Conservation (phyloP, 2,797 vertebrate species). For the Odontamblyopus rebecca region DNA sequence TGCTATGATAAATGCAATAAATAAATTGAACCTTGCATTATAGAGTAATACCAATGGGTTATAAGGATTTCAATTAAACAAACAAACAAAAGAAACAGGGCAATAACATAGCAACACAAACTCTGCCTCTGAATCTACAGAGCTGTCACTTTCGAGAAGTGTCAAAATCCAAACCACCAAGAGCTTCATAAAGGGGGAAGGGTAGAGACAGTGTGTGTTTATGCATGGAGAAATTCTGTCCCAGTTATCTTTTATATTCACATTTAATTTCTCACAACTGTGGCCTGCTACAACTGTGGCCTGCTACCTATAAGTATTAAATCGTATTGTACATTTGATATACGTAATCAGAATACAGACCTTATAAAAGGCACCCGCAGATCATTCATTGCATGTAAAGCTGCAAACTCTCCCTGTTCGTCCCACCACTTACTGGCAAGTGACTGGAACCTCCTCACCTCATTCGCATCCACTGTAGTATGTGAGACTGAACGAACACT, state of each 20-base stretch:
- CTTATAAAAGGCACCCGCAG: constrained; percentile 94
- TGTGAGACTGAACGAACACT: constrained; percentile 57
- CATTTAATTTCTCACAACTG: no score
- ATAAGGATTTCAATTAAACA: no score
- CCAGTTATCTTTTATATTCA: no score
- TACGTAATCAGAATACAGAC: constrained; percentile 66
- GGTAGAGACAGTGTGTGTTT: constrained; percentile 5
- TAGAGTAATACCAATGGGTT: no score
- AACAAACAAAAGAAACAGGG: no score
- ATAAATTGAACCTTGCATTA: no score
- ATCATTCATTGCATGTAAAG: constrained; percentile 94
- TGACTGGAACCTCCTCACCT: constrained; percentile 86
- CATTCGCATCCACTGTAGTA: constrained; percentile 85
- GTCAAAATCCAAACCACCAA: constrained; percentile 40
- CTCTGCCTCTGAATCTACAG: constrained; percentile 49
- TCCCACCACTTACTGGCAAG: constrained; percentile 94
- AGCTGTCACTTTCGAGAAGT: constrained; percentile 54
- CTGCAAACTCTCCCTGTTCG: constrained; percentile 85
- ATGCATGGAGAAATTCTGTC: no score
- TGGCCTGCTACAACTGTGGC: no score
- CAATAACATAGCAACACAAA: constrained; percentile 34
- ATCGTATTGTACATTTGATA: not conserved
- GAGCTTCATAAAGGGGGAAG: constrained; percentile 26
- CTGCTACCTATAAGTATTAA: not conserved
- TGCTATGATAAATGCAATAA: no score